Percentiles rank a stretch among this genome's conserved stretches.
phyloP scores from a whole-genome alignment of 2,888 invertebrate genomes.

The Oscheius onirici region DNA sequence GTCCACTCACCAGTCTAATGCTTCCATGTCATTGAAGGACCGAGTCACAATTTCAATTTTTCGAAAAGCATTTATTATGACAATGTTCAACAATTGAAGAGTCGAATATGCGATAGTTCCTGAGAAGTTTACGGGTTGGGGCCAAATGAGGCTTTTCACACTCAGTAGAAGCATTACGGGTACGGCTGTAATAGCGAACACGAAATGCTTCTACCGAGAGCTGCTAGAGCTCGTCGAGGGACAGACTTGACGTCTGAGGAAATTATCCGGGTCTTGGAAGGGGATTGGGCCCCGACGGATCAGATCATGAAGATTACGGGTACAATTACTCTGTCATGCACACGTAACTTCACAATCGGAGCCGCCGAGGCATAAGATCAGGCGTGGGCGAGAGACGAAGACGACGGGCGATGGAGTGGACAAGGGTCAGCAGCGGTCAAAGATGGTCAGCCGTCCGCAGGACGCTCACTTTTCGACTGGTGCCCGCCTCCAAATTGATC shows the following conservation, averaged over 20 bases:
- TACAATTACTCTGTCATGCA: conserved; percentile 18
- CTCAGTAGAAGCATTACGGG: conserved; percentile 35
- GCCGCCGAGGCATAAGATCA: conserved; percentile 2
- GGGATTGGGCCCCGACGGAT: conserved; percentile 1
- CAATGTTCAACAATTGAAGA: too few species aligned
- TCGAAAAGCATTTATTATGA: neutral
- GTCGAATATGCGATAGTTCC: too few species aligned
- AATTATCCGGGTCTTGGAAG: neutral
- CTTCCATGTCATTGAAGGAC: neutral
- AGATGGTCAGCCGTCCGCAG: conserved; percentile 14
- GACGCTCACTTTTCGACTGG: conserved; percentile 9
- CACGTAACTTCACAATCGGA: conserved; percentile 29
- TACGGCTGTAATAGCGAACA: conserved; percentile 21
- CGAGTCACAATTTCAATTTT: neutral
- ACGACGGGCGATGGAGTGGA: neutral
- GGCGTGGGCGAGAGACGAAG: conserved; percentile 7
- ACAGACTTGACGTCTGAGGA: neutral
- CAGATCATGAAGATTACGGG: conserved; percentile 34
- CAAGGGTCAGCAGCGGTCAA: conserved; percentile 29
- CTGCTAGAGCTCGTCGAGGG: conserved; percentile 13
- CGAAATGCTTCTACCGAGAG: conserved; percentile 30
- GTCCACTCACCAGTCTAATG: neutral
- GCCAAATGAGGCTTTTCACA: neutral
- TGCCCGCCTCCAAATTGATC: conserved; percentile 32
- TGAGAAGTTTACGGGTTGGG: too few species aligned